These are phyloP conservation scores for Tenthredo livida DNA, from an alignment of 2,888 invertebrate genomes.

Conservation along the genomic window DNA sequence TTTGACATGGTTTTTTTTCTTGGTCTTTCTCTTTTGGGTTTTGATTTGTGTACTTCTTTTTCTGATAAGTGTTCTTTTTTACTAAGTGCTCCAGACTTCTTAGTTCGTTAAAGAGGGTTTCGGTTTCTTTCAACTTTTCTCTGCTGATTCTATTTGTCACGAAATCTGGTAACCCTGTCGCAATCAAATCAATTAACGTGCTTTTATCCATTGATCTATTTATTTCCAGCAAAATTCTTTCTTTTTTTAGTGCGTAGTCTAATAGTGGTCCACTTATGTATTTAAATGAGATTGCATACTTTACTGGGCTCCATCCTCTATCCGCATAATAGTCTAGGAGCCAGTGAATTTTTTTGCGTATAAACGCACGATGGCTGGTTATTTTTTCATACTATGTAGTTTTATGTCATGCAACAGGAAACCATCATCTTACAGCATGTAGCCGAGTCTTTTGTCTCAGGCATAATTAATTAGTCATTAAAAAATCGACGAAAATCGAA, in stretches of 20 bases:
- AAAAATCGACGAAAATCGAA: no score
- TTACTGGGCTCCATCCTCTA: conserved; percentile 56
- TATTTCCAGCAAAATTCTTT: conserved; percentile 53
- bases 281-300: conserved; percentile 51
- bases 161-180: conserved; percentile 56
- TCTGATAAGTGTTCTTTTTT: not conserved
- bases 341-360: no score
- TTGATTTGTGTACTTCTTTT: conserved; percentile 25
- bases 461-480: no score
- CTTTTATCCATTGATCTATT: conserved; percentile 34
- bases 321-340: no score
- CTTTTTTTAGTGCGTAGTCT: conserved; percentile 54
- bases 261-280: conserved; percentile 49
- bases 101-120: conserved; percentile 27
- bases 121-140: conserved; percentile 44
- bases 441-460: no score
- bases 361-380: no score
- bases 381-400: no score
- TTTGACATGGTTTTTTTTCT: conserved; percentile 8
- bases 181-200: conserved; percentile 46
- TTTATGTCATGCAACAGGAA: no score
- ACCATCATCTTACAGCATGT: no score
- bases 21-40: not conserved
- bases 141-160: conserved; percentile 56
- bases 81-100: conserved; percentile 21